Conservation (phyloP, 2,113 vertebrate genomes). For the Apistogramma diplotaenia region DNA sequence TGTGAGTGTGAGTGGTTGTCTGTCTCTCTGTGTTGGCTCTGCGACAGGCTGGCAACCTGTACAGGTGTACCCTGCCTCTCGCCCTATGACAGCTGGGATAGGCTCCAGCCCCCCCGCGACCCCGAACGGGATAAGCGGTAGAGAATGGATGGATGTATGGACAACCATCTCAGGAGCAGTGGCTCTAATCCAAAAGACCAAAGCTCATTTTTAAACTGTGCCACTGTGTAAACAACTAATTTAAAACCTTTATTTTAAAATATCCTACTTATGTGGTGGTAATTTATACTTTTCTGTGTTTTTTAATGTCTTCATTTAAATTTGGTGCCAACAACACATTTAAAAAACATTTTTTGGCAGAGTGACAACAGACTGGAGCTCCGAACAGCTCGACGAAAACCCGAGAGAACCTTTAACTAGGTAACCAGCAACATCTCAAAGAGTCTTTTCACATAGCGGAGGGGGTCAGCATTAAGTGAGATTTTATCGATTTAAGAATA, state of each 20-base stretch:
- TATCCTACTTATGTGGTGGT: neutral
- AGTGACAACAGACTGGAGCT: neutral
- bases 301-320: neutral
- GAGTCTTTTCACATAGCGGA: neutral
- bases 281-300: neutral
- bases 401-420: neutral
- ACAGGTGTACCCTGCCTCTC: no score
- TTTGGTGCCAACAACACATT: neutral
- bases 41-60: no score
- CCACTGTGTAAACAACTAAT: neutral
- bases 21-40: no score
- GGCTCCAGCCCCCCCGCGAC: no score
- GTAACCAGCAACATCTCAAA: neutral
- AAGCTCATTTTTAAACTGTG: neutral
- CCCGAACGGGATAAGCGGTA: no score
- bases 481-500: neutral
- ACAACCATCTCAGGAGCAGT: neutral
- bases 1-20: no score
- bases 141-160: no score
- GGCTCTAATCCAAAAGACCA: neutral
- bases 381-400: neutral
- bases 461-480: no score
- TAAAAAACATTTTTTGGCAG: neutral
- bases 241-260: neutral
- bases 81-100: no score